Evolutionary conservation across 2,888 invertebrate species (phyloP), one percentile per base, ranked within the genome.

Genomic region (Rhodophaea formosa): DNA sequence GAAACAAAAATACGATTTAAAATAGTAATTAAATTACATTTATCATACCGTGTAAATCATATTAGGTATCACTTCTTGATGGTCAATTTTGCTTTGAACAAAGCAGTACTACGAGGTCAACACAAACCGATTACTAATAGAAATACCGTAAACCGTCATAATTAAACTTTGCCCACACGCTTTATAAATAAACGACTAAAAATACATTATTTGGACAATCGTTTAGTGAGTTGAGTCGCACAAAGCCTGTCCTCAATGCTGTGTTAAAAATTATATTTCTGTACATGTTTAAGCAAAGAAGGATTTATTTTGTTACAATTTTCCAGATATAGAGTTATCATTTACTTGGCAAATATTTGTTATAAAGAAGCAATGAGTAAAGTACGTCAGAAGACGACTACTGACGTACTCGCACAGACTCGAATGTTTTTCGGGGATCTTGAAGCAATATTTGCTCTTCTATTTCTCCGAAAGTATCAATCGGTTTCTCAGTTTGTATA

Each of bases 131-230:
- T 35, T 6, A 39, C 17, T 35, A 39, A 42, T 12, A 53, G 10
- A 42, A 14, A 23, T 39, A 23, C 53, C 43, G 53, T 53, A 14
- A 53, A 10, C 14, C n/a, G 17, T 51, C 44, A 32, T 32, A 51
- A 49, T 49, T 29, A 47, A 49, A 39, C 51, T 10, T 54, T 10
- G 44, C 53, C 44, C 44, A 30, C 42, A 53, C 23, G 42, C 7
- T 53, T 54, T 53, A 43, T 43, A 53, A 43, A 44, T 44, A 44
- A 44, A 54, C 8, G 44, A 44, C 53, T 54, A 54, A 54, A 53
- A 54, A 54, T 44, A 45, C 32, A 44, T 15, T 54, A 55, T 46
- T 45, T 55, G 32, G 16, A 43, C 29, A 54, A 44, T 30, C 53
- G 30, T 32, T 54, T 54, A 54, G 53, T 32, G 44, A 30, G 53